Evolutionary conservation across 2,113 vertebrate species (phyloP).

Genomic region (Myrmecophaga tridactyla): DNA sequence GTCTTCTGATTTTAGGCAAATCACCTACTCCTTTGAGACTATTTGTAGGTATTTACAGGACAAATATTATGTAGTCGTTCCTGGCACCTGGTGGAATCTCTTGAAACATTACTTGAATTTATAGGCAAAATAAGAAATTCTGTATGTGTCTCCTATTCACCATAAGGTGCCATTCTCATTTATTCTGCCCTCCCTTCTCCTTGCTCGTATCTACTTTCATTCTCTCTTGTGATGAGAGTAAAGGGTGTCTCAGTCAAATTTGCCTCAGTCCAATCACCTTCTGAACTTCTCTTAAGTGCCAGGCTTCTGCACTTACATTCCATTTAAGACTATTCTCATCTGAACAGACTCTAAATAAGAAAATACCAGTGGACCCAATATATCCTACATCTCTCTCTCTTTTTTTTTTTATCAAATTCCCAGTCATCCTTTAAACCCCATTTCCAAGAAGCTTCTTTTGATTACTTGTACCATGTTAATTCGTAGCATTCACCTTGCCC

Average conservation of each 20-base stretch:
- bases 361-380: background rate
- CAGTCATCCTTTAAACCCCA: background rate
- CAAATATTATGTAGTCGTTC: background rate
- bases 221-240: background rate
- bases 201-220: background rate
- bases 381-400: background rate
- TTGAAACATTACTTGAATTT: background rate
- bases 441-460: background rate
- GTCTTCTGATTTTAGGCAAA: background rate
- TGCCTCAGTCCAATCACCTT: background rate
- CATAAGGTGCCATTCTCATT: background rate
- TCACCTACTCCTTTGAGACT: background rate
- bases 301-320: background rate
- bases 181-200: background rate
- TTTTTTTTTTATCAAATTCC: background rate
- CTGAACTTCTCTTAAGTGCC: background rate
- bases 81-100: background rate
- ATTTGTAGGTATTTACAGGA: background rate
- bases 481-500: background rate
- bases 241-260: background rate
- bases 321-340: background rate
- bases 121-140: background rate
- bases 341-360: background rate
- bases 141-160: background rate
- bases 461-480: background rate